Conservation (phyloP, 2,888 invertebrate species). For the Lordiphosa fenestrarum region DNA sequence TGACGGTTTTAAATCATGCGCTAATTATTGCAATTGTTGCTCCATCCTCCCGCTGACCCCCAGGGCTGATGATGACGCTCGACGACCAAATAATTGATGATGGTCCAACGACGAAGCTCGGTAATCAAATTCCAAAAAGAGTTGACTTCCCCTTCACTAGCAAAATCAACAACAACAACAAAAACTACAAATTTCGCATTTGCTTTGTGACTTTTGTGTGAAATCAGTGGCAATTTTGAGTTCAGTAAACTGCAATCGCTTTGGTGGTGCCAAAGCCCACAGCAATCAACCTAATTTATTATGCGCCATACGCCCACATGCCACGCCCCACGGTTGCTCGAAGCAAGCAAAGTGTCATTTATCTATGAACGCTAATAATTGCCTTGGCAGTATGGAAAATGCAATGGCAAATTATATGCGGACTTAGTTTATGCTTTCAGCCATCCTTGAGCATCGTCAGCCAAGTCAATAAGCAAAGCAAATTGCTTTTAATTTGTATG, state of each 20-base stretch:
- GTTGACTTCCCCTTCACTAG: conserved; percentile 53
- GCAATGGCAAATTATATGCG: background rate
- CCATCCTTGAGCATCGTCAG: too few species aligned
- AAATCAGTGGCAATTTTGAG: conserved; percentile 13
- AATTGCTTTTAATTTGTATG: too few species aligned
- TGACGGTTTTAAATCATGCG: conserved; percentile 75
- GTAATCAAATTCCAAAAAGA: conserved; percentile 65
- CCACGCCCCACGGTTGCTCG: conserved; percentile 6
- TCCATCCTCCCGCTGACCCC: conserved; percentile 10
- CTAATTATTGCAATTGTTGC: conserved; percentile 75
- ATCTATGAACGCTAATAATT: conserved; percentile 63
- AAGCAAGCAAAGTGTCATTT: conserved; percentile 32
- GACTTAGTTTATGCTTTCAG: too few species aligned
- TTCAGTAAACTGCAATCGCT: conserved; percentile 28
- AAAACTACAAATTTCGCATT: conserved; percentile 36
- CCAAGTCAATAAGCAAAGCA: too few species aligned
- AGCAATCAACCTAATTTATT: conserved; percentile 74
- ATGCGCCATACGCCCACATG: conserved; percentile 22
- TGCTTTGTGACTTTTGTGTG: conserved; percentile 36
- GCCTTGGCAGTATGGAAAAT: conserved; percentile 34
- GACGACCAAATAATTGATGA: conserved; percentile 66
- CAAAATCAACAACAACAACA: conserved; percentile 43
- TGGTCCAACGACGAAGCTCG: conserved; percentile 40
- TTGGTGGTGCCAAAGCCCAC: conserved; percentile 35
- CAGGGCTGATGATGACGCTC: conserved; percentile 43